phyloP scores from a whole-genome alignment of 2,797 vertebrate genomes.

The Enteromius afrohamiltoni region DNA sequence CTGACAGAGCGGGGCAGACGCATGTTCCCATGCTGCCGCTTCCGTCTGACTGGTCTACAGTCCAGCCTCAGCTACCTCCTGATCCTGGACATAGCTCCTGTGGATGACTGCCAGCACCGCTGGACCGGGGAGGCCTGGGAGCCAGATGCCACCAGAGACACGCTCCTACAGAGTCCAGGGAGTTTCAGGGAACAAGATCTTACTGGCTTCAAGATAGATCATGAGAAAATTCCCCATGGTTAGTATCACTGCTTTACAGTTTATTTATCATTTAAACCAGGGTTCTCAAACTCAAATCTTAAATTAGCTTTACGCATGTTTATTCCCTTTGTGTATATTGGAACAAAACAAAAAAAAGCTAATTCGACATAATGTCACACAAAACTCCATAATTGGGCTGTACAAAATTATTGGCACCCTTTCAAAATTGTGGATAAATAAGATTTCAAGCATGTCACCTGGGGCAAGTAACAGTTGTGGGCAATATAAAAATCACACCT shows the following conservation, averaged over 20 bases:
- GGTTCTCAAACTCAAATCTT: too few species aligned
- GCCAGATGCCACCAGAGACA: slow-evolving; percentile 78
- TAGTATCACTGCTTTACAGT: not conserved
- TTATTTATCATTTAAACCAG: too few species aligned
- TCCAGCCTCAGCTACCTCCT: slow-evolving; percentile 84
- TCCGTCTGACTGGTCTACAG: slow-evolving; percentile 87
- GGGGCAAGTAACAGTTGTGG: too few species aligned
- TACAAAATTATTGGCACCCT: too few species aligned
- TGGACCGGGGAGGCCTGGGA: slow-evolving; percentile 89
- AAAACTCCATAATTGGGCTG: too few species aligned
- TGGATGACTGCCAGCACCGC: slow-evolving; percentile 85
- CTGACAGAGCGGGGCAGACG: slow-evolving; percentile 91
- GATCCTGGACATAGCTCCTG: slow-evolving; percentile 88
- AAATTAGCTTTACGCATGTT: too few species aligned
- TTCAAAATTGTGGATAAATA: too few species aligned
- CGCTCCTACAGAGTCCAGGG: slow-evolving; percentile 79
- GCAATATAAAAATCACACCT: too few species aligned
- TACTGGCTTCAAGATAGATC: not conserved
- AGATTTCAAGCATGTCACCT: too few species aligned
- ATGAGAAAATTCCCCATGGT: not conserved
- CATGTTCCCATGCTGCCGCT: slow-evolving; percentile 97
- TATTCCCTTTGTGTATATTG: too few species aligned
- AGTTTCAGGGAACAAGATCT: slow-evolving; percentile 67
- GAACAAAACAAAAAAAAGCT: too few species aligned
- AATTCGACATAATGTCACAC: too few species aligned